Evolutionary conservation across 1,140 invertebrate genomes (phyloP).

Genomic region (Drosophila setifemur): DNA sequence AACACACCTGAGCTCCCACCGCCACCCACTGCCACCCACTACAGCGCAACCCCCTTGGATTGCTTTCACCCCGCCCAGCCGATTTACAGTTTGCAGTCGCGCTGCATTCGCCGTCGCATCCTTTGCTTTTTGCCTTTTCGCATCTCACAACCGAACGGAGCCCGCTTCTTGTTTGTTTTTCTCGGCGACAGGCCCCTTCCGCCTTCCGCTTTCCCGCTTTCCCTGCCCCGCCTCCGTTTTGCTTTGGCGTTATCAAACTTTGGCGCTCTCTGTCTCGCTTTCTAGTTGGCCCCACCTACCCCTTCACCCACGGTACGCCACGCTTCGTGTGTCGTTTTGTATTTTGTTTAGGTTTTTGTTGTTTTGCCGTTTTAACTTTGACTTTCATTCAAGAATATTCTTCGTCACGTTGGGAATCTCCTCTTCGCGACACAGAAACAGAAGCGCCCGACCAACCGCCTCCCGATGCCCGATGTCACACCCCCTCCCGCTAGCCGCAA

Average conservation of each 20-base stretch:
- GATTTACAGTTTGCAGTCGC: not conserved
- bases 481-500: constrained; percentile 27
- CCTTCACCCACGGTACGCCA: not conserved
- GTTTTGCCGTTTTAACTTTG: constrained; percentile 81
- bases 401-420: constrained; percentile 44
- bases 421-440: constrained; percentile 69
- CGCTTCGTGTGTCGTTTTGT: constrained; percentile 51
- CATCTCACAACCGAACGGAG: constrained; percentile 13
- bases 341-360: constrained; percentile 81
- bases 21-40: not conserved
- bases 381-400: constrained; percentile 82
- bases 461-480: constrained; percentile 23
- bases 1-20: constrained; percentile 40
- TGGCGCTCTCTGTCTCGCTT: constrained; percentile 54
- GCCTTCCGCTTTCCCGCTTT: not conserved
- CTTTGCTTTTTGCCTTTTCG: constrained; percentile 12
- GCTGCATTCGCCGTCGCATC: not conserved
- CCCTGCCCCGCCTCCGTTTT: constrained; percentile 26
- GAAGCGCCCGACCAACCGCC: constrained; percentile 27
- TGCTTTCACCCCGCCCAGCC: not conserved
- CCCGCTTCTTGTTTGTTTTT: constrained; percentile 37
- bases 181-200: constrained; percentile 38
- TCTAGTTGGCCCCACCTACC: constrained; percentile 41
- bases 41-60: not conserved
- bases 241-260: constrained; percentile 73